A percentile compares a stretch with the other conserved stretches of the same genome.
These are phyloP conservation scores for Megalops cyprinoides DNA, from an alignment of 2,797 vertebrate genomes.

Conservation along the genomic window DNA sequence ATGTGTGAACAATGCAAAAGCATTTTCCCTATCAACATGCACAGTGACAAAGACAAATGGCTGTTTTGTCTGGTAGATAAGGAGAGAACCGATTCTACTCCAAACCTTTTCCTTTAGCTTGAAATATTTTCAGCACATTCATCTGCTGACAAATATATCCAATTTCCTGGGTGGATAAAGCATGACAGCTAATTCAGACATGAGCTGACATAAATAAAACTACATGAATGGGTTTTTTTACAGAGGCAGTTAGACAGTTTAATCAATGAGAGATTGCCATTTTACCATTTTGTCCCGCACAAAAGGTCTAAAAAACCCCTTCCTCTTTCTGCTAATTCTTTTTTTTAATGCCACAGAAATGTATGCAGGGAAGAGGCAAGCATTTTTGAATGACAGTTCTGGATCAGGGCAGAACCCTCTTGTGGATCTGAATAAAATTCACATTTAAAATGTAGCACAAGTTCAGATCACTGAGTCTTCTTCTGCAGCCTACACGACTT, in stretches of 20 bases:
- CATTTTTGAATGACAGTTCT: not conserved
- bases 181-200: too few species aligned
- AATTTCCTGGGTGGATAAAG: not conserved
- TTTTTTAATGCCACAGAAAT: too few species aligned
- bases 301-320: not conserved
- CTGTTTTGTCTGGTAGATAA: slow-evolving; percentile 43
- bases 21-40: not conserved
- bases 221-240: slow-evolving; percentile 28
- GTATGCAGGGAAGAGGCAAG: not conserved
- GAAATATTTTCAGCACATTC: not conserved
- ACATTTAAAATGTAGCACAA: not conserved
- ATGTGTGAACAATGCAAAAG: not conserved
- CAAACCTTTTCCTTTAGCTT: slow-evolving; percentile 31
- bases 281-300: slow-evolving; percentile 7
- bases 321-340: not conserved
- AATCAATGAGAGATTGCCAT: not conserved
- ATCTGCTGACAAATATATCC: not conserved
- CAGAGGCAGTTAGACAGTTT: not conserved
- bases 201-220: slow-evolving; percentile 27
- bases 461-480: not conserved
- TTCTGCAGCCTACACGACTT: not conserved
- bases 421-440: not conserved
- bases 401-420: not conserved
- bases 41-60: slow-evolving; percentile 25
- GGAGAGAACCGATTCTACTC: slow-evolving; percentile 38